Evolutionary conservation across 2,113 vertebrate species (phyloP).

Genomic region (Setophaga kirtlandii): DNA sequence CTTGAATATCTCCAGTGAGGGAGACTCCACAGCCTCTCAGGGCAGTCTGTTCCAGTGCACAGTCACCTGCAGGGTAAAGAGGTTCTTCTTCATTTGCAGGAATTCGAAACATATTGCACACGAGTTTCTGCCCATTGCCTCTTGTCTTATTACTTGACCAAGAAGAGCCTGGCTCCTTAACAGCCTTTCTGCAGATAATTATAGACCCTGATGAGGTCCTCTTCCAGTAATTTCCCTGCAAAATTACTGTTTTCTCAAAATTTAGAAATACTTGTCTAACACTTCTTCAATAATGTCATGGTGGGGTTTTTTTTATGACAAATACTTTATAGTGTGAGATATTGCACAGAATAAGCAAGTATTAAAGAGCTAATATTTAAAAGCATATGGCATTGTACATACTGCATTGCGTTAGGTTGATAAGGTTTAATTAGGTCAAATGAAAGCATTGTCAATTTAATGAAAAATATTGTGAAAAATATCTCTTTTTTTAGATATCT

Average conservation of each 20-base stretch:
- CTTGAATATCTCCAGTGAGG: not conserved
- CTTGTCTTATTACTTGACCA: not conserved
- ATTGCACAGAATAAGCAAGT: not conserved
- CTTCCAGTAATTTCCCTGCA: not conserved
- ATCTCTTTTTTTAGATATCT: rapidly evolving
- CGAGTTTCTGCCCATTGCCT: not conserved
- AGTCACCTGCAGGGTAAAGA: not conserved
- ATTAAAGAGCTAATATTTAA: not conserved
- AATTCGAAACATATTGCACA: not conserved
- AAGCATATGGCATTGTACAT: not conserved
- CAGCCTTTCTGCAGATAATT: not conserved
- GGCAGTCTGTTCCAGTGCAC: not conserved
- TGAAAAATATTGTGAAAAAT: not conserved
- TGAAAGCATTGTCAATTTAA: not conserved
- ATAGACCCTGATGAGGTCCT: not conserved
- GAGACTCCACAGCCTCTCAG: not conserved
- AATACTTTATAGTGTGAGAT: not conserved
- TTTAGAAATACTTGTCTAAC: not conserved
- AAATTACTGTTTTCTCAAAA: not conserved
- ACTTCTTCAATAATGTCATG: not conserved
- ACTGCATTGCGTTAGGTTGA: not conserved
- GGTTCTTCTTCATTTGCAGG: not conserved
- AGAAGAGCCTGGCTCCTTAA: not conserved
- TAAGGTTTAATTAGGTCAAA: not conserved
- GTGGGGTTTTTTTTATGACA: not conserved